Conservation (phyloP, 2,888 invertebrate species). For the Metacarcinus magister region DNA sequence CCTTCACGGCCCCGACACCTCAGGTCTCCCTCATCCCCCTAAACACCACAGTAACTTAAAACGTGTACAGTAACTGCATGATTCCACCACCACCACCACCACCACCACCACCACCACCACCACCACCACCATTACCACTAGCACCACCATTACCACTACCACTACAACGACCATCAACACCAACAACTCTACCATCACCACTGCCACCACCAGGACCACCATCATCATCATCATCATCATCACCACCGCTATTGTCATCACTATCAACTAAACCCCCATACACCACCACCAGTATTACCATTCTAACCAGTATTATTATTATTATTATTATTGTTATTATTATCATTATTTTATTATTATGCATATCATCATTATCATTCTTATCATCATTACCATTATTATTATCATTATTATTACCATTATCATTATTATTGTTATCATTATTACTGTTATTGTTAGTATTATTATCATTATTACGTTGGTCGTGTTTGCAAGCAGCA, state of each 20-base stretch:
- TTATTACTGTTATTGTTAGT: conserved; percentile 20
- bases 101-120: not conserved
- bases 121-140: not conserved
- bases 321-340: conserved; percentile 15
- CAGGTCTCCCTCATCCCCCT: not conserved
- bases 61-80: conserved; percentile 13
- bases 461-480: conserved; percentile 28
- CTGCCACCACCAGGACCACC: not conserved
- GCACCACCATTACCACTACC: not conserved
- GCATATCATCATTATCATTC: not conserved
- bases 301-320: not conserved
- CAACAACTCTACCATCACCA: not conserved
- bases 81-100: not conserved
- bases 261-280: not conserved
- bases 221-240: not conserved
- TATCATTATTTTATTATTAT: not conserved
- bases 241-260: not conserved
- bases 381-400: not conserved
- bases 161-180: not conserved
- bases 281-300: not conserved
- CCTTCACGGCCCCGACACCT: not conserved
- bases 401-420: not conserved
- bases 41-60: not conserved
- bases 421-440: conserved; percentile 39
- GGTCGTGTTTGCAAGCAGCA: conserved; percentile 44